Conservation (phyloP, 2,888 invertebrate genomes). For the Magallana nippona region DNA sequence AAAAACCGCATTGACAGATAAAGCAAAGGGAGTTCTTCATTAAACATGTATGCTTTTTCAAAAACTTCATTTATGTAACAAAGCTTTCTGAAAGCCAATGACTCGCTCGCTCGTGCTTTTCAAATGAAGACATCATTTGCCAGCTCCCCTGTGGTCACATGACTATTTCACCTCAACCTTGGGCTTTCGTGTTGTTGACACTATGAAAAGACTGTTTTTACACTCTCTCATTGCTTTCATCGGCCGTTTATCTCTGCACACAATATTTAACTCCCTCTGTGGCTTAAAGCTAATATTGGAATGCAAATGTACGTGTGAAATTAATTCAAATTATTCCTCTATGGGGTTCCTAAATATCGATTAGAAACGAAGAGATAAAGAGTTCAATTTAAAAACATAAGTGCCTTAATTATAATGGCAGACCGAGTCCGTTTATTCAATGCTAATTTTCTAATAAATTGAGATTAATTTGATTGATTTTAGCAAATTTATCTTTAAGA, state of each 20-base stretch:
- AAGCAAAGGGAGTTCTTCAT: neutral
- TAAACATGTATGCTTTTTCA: neutral
- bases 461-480: no score
- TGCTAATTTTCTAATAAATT: neutral
- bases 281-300: neutral
- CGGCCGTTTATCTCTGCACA: slow-evolving; percentile 5
- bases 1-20: no score
- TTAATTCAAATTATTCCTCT: neutral
- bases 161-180: slow-evolving; percentile 24
- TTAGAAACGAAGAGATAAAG: neutral
- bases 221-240: neutral
- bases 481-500: no score
- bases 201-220: neutral
- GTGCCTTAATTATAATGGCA: no score
- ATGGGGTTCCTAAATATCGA: neutral
- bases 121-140: neutral
- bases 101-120: neutral
- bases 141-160: slow-evolving; percentile 3
- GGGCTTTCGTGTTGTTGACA: slow-evolving; percentile 26
- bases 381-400: no score
- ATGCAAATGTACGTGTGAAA: neutral
- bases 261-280: neutral
- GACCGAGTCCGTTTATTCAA: neutral
- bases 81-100: neutral
- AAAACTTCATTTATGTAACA: neutral